Evolutionary conservation across 2,113 vertebrate species (phyloP), one percentile per base, ranked within the genome.

Genomic region (Vulpes ferrilata): DNA sequence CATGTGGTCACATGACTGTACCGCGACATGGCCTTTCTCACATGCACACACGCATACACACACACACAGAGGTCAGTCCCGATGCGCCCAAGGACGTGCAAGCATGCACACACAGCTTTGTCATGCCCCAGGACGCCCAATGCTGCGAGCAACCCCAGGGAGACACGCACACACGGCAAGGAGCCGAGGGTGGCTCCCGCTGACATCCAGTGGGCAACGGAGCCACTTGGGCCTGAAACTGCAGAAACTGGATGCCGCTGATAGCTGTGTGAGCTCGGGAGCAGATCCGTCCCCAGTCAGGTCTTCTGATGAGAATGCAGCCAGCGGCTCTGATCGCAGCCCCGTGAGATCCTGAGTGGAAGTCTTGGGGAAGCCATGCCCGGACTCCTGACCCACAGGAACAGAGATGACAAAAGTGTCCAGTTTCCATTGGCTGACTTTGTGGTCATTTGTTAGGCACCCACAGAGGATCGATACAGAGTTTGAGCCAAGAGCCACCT

Each of bases 341-440:
- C 83, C 84, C 0, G 0, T 1, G 62, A 65, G 23, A 22, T 4
- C 57, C 94, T 7, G 0, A 64, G 30, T 10, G 16, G 55, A 65
- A 60, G 11, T 5, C 25, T 79, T 78, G 3, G 59, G 16, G 9
- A 27, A 32, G 20, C 62, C 38, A 2, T 7, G 9, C 35, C 73
- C 67, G 2, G 27, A 11, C 4, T 22, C 57, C 25, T 79, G 62
- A n/a, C 25, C 67, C 62, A 48, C 16, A 53, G 25, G 57, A n/a
- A 5, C 48, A 0, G 12, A 82, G 86, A 35, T 23, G 0, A 25
- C 7, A 22, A 8, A 2, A 0, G 0, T 5, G 19, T 11, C 7
- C 11, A 0, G 16, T 27, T 65, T 32, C 62, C 1, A 8, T 25
- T 32, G 10, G 17, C 64, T 7, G 27, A 59, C 0, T 17, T 2